Evolutionary conservation across 1,140 invertebrate genomes (phyloP).

Genomic region (Gryon sp.): DNA sequence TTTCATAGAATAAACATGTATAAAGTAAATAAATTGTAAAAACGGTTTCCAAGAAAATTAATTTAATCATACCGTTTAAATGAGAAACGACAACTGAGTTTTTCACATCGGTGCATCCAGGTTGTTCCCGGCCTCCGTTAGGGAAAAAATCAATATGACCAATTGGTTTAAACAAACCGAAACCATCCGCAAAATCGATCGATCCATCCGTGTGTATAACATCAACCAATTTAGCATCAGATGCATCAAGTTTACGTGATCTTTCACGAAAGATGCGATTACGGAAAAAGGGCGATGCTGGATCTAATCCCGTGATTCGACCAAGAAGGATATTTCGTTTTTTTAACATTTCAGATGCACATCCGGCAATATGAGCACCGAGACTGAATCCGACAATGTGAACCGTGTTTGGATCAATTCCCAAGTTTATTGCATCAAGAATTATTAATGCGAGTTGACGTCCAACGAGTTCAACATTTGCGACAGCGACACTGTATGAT

Average conservation of each 20-base stretch:
- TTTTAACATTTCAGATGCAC: slow-evolving; percentile 84
- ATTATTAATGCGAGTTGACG: slow-evolving; percentile 81
- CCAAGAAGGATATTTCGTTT: slow-evolving; percentile 81
- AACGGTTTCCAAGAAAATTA: too few species aligned
- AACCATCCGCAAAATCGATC: slow-evolving; percentile 82
- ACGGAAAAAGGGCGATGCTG: slow-evolving; percentile 85
- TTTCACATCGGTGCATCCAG: slow-evolving; percentile 82
- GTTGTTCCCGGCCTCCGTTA: slow-evolving; percentile 86
- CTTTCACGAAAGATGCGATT: slow-evolving; percentile 78
- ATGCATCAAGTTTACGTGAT: slow-evolving; percentile 84
- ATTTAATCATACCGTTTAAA: slow-evolving; percentile 69
- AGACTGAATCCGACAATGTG: slow-evolving; percentile 90
- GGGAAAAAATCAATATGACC: slow-evolving; percentile 87
- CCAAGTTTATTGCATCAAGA: slow-evolving; percentile 75
- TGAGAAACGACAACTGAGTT: slow-evolving; percentile 80
- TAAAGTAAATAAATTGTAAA: too few species aligned
- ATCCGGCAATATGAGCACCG: slow-evolving; percentile 88
- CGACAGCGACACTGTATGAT: slow-evolving; percentile 82
- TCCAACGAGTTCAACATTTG: slow-evolving; percentile 84
- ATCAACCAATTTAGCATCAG: slow-evolving; percentile 90
- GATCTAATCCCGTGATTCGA: slow-evolving; percentile 87
- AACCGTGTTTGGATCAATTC: slow-evolving; percentile 77
- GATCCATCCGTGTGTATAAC: slow-evolving; percentile 91
- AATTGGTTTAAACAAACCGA: slow-evolving; percentile 83
- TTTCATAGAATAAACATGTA: too few species aligned